phyloP scores from a whole-genome alignment of 2,888 invertebrate genomes.

The Apantesis nais region DNA sequence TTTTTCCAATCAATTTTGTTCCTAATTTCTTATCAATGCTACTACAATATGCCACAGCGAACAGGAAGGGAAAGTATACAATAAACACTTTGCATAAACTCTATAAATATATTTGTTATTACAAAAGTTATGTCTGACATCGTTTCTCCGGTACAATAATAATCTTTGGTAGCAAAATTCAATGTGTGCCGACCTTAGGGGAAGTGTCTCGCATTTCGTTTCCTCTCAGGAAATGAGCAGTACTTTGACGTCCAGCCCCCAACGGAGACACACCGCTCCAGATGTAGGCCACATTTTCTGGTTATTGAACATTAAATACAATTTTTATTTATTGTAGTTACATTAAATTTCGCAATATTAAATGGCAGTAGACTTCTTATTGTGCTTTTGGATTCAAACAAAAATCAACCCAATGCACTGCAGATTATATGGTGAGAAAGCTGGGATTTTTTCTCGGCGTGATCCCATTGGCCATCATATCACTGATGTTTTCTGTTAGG shows the following conservation, averaged over 20 bases:
- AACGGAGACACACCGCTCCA: constrained; percentile 30
- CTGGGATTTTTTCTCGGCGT: neutral
- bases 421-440: neutral
- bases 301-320: constrained; percentile 3
- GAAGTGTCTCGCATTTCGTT: constrained; percentile 58
- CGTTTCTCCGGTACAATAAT: constrained; percentile 10
- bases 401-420: neutral
- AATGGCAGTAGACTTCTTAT: neutral
- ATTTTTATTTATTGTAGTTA: neutral
- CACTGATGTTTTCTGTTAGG: too few relatives aligned
- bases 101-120: neutral
- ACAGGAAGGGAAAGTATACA: too few relatives aligned
- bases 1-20: too few relatives aligned
- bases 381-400: neutral
- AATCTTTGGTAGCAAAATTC: constrained; percentile 45
- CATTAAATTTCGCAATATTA: neutral
- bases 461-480: too few relatives aligned
- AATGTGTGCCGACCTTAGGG: constrained; percentile 52
- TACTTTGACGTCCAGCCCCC: constrained; percentile 53
- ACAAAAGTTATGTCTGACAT: neutral
- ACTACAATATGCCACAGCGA: too few relatives aligned
- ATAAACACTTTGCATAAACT: neutral
- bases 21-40: too few relatives aligned
- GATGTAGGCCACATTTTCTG: constrained; percentile 15
- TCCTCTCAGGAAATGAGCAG: constrained; percentile 65